A percentile compares a stretch with the other conserved stretches of the same genome.
Evolutionary conservation across 2,797 vertebrate species (phyloP).

Genomic region (Philypnodon macrostomus): DNA sequence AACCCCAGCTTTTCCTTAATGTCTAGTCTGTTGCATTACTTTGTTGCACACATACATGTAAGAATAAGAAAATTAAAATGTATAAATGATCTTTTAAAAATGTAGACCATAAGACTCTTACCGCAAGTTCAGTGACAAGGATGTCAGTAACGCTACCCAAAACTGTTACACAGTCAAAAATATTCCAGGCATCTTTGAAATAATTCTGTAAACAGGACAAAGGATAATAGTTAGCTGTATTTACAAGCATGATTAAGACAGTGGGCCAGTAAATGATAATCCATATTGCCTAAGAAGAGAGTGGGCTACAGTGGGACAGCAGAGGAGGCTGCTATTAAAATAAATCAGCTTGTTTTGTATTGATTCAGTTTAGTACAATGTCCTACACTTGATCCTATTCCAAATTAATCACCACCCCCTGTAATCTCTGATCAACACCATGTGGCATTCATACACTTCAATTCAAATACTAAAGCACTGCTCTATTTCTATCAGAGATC

Average conservation of each 20-base stretch:
- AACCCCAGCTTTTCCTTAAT: constrained; percentile 42
- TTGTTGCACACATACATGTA: constrained; percentile 15
- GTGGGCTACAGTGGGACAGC: constrained; percentile 29
- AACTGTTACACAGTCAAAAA: constrained; percentile 97
- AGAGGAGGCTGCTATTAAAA: constrained; percentile 46
- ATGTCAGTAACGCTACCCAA: constrained; percentile 98
- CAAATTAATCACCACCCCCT: constrained; percentile 38
- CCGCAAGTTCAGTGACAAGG: constrained; percentile 94
- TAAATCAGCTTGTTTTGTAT: constrained; percentile 37
- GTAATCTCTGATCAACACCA: constrained; percentile 38
- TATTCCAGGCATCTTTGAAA: constrained; percentile 95
- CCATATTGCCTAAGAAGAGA: constrained; percentile 57
- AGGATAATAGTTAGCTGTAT: background rate
- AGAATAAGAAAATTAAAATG: constrained; percentile 2
- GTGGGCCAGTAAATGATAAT: constrained; percentile 11
- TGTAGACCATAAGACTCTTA: constrained; percentile 69
- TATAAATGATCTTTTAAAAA: constrained; percentile 13
- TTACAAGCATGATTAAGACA: background rate
- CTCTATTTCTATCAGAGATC: constrained; percentile 13
- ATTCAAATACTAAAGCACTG: constrained; percentile 35
- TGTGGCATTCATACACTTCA: constrained; percentile 44
- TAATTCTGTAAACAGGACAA: constrained; percentile 83
- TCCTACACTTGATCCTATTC: constrained; percentile 33
- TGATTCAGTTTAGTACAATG: no score
- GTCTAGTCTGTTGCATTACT: constrained; percentile 33